A percentile compares a stretch with the other conserved stretches of the same genome.
Conservation (phyloP, 2,888 invertebrate species). For the Cosmopolites sordidus region DNA sequence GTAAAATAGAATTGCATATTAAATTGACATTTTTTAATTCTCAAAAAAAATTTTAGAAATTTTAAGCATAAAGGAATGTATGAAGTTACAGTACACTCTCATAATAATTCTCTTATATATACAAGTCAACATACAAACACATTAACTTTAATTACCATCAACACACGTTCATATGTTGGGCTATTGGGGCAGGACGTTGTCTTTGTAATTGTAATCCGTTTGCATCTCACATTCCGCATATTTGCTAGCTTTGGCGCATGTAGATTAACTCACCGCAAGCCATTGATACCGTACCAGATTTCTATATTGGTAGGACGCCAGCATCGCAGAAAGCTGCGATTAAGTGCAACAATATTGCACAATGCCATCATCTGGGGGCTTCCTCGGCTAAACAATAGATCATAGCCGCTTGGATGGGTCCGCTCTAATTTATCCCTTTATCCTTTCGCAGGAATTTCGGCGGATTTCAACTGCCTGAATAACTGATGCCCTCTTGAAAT, state of each 20-base stretch:
- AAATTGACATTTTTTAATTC: no score
- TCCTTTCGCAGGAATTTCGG: slow-evolving; percentile 14
- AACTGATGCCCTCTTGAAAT: slow-evolving; percentile 16
- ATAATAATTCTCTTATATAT: no score
- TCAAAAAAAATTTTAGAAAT: no score
- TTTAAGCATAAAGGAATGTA: no score
- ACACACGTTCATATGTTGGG: no score
- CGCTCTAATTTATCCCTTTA: slow-evolving; percentile 15
- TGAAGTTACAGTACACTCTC: no score
- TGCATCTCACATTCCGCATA: slow-evolving; percentile 5
- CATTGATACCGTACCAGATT: slow-evolving; percentile 13
- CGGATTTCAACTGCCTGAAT: slow-evolving; percentile 10
- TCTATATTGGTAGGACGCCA: slow-evolving; percentile 18
- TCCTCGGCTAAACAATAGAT: slow-evolving; percentile 21
- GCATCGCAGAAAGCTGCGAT: slow-evolving; percentile 19
- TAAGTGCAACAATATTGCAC: slow-evolving; percentile 21
- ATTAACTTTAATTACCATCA: no score
- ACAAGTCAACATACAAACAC: no score
- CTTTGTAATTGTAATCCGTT: slow-evolving; percentile 3
- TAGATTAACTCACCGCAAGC: slow-evolving; percentile 19
- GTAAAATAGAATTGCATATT: no score
- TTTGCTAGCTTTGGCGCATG: slow-evolving; percentile 1
- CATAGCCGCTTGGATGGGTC: slow-evolving; percentile 17
- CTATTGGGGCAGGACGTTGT: no score
- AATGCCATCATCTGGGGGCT: slow-evolving; percentile 21